Percentiles rank a stretch among this genome's conserved stretches.
phyloP scores from a whole-genome alignment of 2,888 invertebrate genomes.

The Polydrusus tereticollis region DNA sequence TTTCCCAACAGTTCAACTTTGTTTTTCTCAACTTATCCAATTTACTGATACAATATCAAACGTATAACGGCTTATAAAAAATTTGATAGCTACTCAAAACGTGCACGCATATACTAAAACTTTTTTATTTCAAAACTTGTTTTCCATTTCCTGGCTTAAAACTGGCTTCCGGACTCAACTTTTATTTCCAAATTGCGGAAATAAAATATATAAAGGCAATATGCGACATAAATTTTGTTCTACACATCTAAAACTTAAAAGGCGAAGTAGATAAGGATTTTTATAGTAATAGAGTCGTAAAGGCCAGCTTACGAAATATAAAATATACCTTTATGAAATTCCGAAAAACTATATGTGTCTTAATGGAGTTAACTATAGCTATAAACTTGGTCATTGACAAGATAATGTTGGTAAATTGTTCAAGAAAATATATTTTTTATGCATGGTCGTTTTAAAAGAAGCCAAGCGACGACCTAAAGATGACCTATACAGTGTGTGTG shows the following conservation, averaged over 20 bases:
- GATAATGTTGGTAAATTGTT: too few relatives aligned
- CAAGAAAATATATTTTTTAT: too few relatives aligned
- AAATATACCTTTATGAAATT: background rate
- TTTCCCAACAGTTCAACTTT: too few relatives aligned
- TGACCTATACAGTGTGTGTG: too few relatives aligned
- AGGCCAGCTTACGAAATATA: background rate
- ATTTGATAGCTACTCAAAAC: conserved; percentile 12
- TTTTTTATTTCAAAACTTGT: conserved; percentile 30
- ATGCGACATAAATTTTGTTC: background rate
- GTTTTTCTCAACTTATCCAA: background rate
- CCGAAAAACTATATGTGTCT: background rate
- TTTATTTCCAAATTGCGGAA: conserved; percentile 8
- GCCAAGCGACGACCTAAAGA: too few relatives aligned
- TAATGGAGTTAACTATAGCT: too few relatives aligned
- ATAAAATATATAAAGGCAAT: conserved; percentile 19
- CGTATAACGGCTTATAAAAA: conserved; percentile 18
- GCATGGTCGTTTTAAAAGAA: too few relatives aligned
- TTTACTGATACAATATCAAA: background rate
- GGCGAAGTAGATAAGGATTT: background rate
- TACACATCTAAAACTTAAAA: conserved; percentile 10
- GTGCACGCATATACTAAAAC: conserved; percentile 20
- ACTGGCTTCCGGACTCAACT: background rate
- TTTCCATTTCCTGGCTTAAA: conserved; percentile 7
- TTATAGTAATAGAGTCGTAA: conserved; percentile 7
- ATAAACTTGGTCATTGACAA: too few relatives aligned